phyloP scores from a whole-genome alignment of 2,113 vertebrate genomes.

The Dipodomys spectabilis region DNA sequence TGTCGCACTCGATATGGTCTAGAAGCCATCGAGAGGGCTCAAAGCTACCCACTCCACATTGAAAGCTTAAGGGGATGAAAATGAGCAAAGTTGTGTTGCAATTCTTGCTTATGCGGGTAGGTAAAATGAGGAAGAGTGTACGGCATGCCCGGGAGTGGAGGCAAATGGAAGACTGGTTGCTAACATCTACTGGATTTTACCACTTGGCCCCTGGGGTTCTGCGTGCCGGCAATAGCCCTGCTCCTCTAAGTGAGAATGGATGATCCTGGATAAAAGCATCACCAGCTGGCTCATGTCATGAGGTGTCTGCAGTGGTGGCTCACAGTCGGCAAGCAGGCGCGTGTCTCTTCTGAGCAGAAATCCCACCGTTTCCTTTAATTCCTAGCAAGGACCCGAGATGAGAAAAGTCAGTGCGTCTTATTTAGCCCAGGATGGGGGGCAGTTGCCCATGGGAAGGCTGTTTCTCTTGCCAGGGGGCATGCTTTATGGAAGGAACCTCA shows the following conservation, averaged over 20 bases:
- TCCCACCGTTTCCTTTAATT: slow-evolving; percentile 74
- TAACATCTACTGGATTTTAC: slow-evolving; percentile 3
- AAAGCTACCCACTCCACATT: neutral
- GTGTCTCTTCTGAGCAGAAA: slow-evolving; percentile 71
- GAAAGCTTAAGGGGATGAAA: neutral
- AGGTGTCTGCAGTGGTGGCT: neutral
- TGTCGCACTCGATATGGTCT: neutral
- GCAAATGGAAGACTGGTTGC: too few relatives aligned
- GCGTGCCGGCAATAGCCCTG: neutral
- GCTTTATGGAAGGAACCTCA: neutral
- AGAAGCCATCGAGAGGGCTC: neutral
- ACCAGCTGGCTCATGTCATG: neutral
- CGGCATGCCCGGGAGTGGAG: neutral
- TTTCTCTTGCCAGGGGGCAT: neutral
- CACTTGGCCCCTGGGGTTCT: neutral
- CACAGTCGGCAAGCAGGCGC: neutral
- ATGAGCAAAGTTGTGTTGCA: neutral
- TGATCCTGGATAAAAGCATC: slow-evolving; percentile 39
- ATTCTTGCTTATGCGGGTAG: neutral
- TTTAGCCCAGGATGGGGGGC: neutral
- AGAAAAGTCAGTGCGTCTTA: neutral
- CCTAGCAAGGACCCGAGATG: slow-evolving; percentile 42
- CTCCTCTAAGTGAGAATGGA: slow-evolving; percentile 41
- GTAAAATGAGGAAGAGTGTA: neutral
- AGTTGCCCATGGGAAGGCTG: fast-evolving